Percentiles rank a stretch among this genome's conserved stretches.
These are phyloP conservation scores for Nematopogon swammerdamellus DNA, from an alignment of 2,888 invertebrate species.

Conservation along the genomic window DNA sequence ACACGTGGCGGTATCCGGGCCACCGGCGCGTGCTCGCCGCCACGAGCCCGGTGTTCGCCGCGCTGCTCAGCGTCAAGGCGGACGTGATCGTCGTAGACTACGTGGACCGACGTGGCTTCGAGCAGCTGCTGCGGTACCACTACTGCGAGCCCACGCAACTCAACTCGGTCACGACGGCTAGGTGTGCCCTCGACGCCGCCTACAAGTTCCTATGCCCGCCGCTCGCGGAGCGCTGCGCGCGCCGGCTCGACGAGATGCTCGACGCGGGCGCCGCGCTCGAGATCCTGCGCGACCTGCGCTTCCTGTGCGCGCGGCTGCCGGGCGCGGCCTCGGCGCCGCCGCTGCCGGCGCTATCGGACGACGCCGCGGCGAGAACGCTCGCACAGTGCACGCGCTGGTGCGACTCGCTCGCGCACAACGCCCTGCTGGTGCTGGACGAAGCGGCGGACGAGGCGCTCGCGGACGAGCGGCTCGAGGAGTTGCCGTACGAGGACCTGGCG, in stretches of 20 bases:
- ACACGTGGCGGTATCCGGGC: conserved; percentile 67
- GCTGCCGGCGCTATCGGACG: conserved; percentile 34
- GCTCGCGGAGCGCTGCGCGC: conserved; percentile 65
- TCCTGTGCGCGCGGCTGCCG: conserved; percentile 38
- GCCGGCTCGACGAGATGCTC: conserved; percentile 62
- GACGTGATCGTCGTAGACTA: conserved; percentile 53
- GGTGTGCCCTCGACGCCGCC: conserved; percentile 69
- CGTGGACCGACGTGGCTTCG: conserved; percentile 64
- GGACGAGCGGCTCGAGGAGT: conserved; percentile 48
- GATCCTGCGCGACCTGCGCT: conserved; percentile 57
- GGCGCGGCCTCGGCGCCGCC: conserved; percentile 51
- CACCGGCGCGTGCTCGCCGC: conserved; percentile 61
- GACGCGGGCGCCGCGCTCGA: conserved; percentile 62
- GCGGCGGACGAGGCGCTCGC: conserved; percentile 36
- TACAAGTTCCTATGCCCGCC: conserved; percentile 71
- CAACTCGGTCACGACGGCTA: conserved; percentile 61
- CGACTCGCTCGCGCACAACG: conserved; percentile 63
- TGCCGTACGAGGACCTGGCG: conserved; percentile 62
- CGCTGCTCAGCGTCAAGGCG: conserved; percentile 45
- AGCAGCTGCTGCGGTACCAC: conserved; percentile 62
- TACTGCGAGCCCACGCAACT: conserved; percentile 62
- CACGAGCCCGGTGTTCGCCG: conserved; percentile 62
- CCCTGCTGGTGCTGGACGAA: conserved; percentile 54
- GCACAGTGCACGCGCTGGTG: conserved; percentile 52
- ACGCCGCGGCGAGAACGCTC: conserved; percentile 33